Evolutionary conservation across 1,140 invertebrate species (phyloP), one percentile per base, ranked within the genome.

Genomic region (Euura saliciscinereae): DNA sequence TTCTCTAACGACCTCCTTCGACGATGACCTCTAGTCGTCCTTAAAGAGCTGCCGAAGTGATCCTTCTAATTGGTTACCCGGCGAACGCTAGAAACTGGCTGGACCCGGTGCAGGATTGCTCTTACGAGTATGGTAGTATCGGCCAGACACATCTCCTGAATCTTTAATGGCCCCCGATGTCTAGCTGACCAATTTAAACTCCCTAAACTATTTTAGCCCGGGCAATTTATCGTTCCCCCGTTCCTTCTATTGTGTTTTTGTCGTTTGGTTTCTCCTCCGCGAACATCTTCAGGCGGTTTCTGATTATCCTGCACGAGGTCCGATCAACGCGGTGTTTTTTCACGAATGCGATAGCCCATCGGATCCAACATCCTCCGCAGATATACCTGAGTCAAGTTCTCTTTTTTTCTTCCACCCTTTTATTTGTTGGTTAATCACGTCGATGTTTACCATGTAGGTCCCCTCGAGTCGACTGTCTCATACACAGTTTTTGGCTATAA

Each of bases 111-210:
- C 51, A 59, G 51, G 51, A 59, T n/a, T 59, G 51, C 51, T 59
- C 51, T 28, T 59, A 8, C 51, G 10, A n/a, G 51, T n/a, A 59
- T 8, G 8, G 51, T n/a, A 59, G 28, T 59, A 59, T 59, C 51
- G 51, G 51, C 51, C 51, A 59, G 51, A 59, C 51, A 59, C 51
- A 59, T 59, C 51, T 59, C 51, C 51, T 59, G 51, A 59, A 59
- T 59, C 51, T 59, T 59, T 59, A 59, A 59, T 59, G 51, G 51
- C 51, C 51, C 0, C 28, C 51, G 51, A 59, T 59, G 51, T 11
- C 51, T 59, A 59, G 51, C 51, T 59, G 51, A 59, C 51, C 51
- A 59, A 59, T 59, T 59, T 59, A 59, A 59, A 4, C 51, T 59
- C 51, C 46, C 51, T 59, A n/a, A 3, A 8, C 51, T 59, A 59